Conservation (phyloP, 1,140 invertebrate genomes). For the Mesaphorura yosii region DNA sequence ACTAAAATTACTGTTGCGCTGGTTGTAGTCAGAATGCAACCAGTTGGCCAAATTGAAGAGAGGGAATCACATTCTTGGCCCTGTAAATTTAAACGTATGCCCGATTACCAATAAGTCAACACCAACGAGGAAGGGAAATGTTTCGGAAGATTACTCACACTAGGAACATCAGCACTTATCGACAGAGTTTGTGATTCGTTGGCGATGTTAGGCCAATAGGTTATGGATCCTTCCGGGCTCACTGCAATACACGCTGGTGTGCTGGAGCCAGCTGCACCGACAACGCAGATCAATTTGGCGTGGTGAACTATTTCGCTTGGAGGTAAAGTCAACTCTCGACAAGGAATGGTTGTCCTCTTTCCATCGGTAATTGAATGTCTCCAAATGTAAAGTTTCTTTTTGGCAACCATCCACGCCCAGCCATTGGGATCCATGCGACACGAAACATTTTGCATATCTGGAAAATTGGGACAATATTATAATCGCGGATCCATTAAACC, state of each 20-base stretch:
- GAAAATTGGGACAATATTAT: neutral
- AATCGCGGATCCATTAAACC: neutral
- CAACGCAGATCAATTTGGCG: constrained; percentile 74
- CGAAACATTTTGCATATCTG: constrained; percentile 19
- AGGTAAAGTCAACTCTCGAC: constrained; percentile 71
- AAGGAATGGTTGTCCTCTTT: constrained; percentile 36
- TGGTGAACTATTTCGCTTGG: constrained; percentile 83
- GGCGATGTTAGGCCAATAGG: constrained; percentile 81
- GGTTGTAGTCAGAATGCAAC: constrained; percentile 77
- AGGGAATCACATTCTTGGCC: constrained; percentile 66
- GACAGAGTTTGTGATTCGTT: constrained; percentile 78
- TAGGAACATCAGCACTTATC: constrained; percentile 66
- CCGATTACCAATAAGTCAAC: too few species aligned
- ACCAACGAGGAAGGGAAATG: too few species aligned
- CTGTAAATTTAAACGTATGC: constrained; percentile 31
- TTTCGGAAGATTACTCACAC: too few species aligned
- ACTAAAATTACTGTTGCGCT: constrained; percentile 75
- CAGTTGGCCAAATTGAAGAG: constrained; percentile 52
- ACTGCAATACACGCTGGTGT: constrained; percentile 79
- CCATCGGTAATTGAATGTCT: constrained; percentile 45
- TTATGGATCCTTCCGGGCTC: constrained; percentile 79
- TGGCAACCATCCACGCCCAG: constrained; percentile 79
- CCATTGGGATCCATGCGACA: constrained; percentile 47
- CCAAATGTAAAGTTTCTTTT: constrained; percentile 75
- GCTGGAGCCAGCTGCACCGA: constrained; percentile 39